phyloP scores from a whole-genome alignment of 2,797 vertebrate species.

The Macrochelys suwanniensis region DNA sequence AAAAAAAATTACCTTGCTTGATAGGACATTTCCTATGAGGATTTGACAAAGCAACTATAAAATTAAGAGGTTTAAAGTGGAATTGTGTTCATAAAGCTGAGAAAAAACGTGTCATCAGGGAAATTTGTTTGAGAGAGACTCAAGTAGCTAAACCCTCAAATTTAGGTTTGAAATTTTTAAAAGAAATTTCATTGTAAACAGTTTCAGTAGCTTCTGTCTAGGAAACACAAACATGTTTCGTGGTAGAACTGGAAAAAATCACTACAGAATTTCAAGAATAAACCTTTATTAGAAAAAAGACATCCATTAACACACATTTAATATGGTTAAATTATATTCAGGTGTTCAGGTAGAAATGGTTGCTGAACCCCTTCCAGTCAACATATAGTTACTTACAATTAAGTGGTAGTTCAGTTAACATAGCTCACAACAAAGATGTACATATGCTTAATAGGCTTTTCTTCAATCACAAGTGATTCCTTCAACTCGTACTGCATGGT shows the following conservation, averaged over 20 bases:
- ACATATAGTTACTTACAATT: neutral
- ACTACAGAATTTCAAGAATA: fast-evolving
- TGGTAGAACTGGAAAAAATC: fast-evolving
- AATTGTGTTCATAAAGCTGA: neutral
- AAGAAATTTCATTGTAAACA: fast-evolving
- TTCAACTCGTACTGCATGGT: fast-evolving
- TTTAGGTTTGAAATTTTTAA: neutral
- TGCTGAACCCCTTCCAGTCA: neutral
- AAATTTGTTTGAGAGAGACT: neutral
- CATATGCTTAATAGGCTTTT: neutral
- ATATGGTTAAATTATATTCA: neutral
- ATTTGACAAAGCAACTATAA: neutral
- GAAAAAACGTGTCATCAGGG: neutral
- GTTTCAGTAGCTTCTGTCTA: neutral
- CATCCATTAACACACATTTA: neutral
- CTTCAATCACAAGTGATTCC: neutral
- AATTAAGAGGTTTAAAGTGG: neutral
- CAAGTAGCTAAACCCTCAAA: neutral
- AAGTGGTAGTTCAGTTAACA: neutral
- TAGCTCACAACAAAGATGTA: neutral
- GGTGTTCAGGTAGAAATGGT: neutral
- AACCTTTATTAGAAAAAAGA: fast-evolving
- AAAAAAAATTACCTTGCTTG: neutral
- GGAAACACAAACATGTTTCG: fast-evolving
- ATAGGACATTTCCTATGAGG: neutral